A percentile compares a stretch with the other conserved stretches of the same genome.
Evolutionary conservation across 1,140 invertebrate species (phyloP).

Genomic region (Ganaspis sp.): DNA sequence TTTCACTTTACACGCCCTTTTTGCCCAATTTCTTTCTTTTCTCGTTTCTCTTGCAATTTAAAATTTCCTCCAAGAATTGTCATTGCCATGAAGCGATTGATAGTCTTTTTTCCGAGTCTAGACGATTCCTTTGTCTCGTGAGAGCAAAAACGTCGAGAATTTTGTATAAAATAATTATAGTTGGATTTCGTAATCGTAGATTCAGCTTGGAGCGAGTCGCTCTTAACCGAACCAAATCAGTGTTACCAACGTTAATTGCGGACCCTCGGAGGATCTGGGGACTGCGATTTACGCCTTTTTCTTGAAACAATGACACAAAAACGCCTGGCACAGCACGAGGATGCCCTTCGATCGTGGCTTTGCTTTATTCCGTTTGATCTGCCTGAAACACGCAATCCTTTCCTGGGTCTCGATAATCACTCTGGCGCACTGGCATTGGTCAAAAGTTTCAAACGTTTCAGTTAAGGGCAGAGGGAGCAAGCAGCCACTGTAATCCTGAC

Average conservation of each 20-base stretch:
- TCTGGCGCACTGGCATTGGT: not conserved
- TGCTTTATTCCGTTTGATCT: conserved; percentile 19
- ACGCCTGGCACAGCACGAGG: not conserved
- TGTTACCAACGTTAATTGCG: conserved; percentile 14
- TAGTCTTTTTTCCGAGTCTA: not conserved
- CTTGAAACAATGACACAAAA: conserved; percentile 27
- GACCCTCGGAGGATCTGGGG: not conserved
- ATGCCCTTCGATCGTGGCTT: not conserved
- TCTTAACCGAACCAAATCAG: not conserved
- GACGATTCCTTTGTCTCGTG: not conserved
- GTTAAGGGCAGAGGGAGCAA: conserved; percentile 3
- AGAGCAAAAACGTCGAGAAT: not conserved
- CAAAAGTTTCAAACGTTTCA: not conserved
- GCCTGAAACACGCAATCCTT: conserved; percentile 29
- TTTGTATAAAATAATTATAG: conserved; percentile 16
- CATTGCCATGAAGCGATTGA: too few species aligned
- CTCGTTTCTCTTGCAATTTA: too few species aligned
- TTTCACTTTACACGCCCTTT: too few species aligned
- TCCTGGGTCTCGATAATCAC: not conserved
- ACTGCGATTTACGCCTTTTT: conserved; percentile 23
- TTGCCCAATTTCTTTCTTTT: too few species aligned
- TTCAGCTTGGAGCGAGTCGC: not conserved
- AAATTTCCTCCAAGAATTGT: too few species aligned
- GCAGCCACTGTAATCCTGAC: conserved; percentile 27
- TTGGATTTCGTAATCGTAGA: conserved; percentile 6